Base-by-base conservation (phyloP, 2,113 vertebrate genomes). In the Lethenteron camtschaticum region DNA sequence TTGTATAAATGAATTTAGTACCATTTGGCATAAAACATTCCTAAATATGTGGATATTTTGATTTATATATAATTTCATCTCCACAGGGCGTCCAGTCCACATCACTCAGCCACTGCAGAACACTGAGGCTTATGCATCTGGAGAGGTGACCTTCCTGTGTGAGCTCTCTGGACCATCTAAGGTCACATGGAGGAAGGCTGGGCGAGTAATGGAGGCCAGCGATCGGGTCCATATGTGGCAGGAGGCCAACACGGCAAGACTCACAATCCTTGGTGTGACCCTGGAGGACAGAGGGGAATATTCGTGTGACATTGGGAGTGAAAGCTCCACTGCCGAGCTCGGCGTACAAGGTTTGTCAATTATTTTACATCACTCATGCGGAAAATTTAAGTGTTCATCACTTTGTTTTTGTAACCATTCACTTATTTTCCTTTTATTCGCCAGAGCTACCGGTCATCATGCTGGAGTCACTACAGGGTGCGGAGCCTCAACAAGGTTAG, bases 371-470 rank as follows among this genome's bases (percentile, higher is more conserved):
- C 41, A 7, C 41, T 41, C 41, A 41, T 41, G 41, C 41, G 7
- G 41, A 41, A 41, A 41, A 41, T 7, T 3, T 41, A 5, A 41
- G 41, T 41, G 41, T 41, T 41, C 41, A 41, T 41, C 41, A 41
- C 41, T 41, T 41, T 41, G 41, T 41, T 41, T 41, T 41, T 41
- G 41, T 41, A 14, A 14, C 13, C 13, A 18, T 63, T 63, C 3
- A 18, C 18, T 63, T 63, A 18, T 14, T 14, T 63, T 14, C 13
- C 18, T 63, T 14, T 63, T 7, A 14, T 14, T 18, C 13, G 13
- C 13, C 18, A 92, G 88, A 79, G 18, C 75, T 87, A 68, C 84
- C 86, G 2, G 79, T 83, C 5, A 82, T 70, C 16, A 88, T 92
- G 75, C 77, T 80, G 60, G 80, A 80, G 69, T 81, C 85, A 41